These are phyloP conservation scores for Rhingia rostrata DNA, from an alignment of 2,888 invertebrate genomes.

Conservation along the genomic window DNA sequence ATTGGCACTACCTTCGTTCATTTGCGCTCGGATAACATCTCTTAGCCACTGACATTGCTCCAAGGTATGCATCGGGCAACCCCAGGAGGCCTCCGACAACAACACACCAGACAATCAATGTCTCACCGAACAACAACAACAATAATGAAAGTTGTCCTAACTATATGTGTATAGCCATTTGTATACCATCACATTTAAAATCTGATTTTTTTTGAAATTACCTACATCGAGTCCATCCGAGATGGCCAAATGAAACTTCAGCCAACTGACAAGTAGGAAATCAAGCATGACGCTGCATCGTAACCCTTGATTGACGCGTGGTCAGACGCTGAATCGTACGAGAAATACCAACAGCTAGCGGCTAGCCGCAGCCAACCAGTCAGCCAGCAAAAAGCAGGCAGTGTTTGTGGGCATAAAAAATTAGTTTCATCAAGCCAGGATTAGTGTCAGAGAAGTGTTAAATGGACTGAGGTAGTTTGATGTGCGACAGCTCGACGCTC, in stretches of 20 bases:
- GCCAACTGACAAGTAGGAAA: slow-evolving; percentile 81
- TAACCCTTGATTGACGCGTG: slow-evolving; percentile 76
- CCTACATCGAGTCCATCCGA: slow-evolving; percentile 28
- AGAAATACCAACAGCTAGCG: slow-evolving; percentile 62
- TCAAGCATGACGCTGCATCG: slow-evolving; percentile 82
- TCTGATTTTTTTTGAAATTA: slow-evolving; percentile 46
- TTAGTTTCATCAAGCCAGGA: slow-evolving; percentile 83
- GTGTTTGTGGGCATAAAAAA: slow-evolving; percentile 79
- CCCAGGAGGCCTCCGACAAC: slow-evolving; percentile 50
- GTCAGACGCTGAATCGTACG: slow-evolving; percentile 55
- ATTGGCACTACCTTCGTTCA: slow-evolving; percentile 70
- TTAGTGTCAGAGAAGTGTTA: slow-evolving; percentile 83
- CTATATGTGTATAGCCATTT: slow-evolving; percentile 1
- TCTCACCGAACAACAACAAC: slow-evolving; percentile 49
- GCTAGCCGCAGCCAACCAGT: slow-evolving; percentile 47
- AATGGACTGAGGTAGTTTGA: slow-evolving; percentile 82
- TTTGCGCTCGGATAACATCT: slow-evolving; percentile 64
- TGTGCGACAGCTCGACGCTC: slow-evolving; percentile 70
- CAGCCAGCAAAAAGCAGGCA: slow-evolving; percentile 69
- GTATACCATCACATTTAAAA: slow-evolving; percentile 13
- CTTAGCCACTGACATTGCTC: slow-evolving; percentile 50
- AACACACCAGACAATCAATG: slow-evolving; percentile 61
- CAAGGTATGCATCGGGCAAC: slow-evolving; percentile 37
- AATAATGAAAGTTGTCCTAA: slow-evolving; percentile 19
- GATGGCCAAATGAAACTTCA: slow-evolving; percentile 73